Percentiles rank a stretch among this genome's conserved stretches.
Conservation (phyloP, 2,888 invertebrate genomes). For the Hololepta plana region DNA sequence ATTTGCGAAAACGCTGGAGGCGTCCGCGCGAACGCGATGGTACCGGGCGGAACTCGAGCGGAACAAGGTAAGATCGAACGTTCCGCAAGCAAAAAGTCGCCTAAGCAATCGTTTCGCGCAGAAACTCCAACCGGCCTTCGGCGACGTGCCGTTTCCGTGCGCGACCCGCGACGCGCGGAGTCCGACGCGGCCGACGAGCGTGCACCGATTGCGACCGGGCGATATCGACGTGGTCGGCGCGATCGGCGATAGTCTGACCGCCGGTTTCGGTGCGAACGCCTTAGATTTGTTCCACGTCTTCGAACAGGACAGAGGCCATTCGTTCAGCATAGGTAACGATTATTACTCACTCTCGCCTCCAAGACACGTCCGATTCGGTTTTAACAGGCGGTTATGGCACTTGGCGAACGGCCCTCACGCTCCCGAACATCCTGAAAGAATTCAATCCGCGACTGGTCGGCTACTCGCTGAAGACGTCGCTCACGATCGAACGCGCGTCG, state of each 20-base stretch:
- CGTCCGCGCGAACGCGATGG: too few species aligned
- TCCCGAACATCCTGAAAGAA: constrained; percentile 41
- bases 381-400: constrained; percentile 30
- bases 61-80: too few species aligned
- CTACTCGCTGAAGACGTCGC: constrained; percentile 33
- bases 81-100: too few species aligned
- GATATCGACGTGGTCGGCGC: constrained; percentile 41
- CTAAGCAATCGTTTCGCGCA: too few species aligned
- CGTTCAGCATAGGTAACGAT: constrained; percentile 12
- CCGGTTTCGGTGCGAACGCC: constrained; percentile 32
- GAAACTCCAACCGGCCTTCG: too few species aligned
- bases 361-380: too few species aligned
- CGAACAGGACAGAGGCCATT: constrained; percentile 16
- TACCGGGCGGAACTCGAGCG: too few species aligned
- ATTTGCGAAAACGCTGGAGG: too few species aligned
- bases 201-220: constrained; percentile 38
- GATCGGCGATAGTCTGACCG: constrained; percentile 42
- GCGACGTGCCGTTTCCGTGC: constrained; percentile 23
- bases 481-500: constrained; percentile 25
- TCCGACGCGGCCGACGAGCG: constrained; percentile 28
- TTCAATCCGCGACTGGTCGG: constrained; percentile 47
- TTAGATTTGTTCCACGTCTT: constrained; percentile 16
- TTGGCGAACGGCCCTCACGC: constrained; percentile 34
- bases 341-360: constrained; percentile 1
- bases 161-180: constrained; percentile 18